Base-by-base conservation (phyloP, 2,888 invertebrate genomes). In the Globia sparganii region DNA sequence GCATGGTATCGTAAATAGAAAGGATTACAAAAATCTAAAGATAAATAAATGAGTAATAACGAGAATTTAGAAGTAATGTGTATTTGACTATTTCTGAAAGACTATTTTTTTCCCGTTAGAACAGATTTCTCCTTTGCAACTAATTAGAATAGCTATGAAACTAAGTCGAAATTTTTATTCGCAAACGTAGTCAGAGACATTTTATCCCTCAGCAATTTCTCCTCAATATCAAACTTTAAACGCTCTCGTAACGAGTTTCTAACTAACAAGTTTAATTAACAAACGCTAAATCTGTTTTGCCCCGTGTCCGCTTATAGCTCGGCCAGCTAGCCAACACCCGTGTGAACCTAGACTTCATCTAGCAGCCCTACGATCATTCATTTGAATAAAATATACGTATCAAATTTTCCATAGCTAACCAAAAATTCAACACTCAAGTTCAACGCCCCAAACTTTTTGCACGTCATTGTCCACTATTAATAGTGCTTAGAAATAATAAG, bases 181-280 rank as follows among this genome's bases (percentile, higher is more conserved):
- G 46, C 69, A 74, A 53, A 69, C 61, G n/a, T 56, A 80, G 70
- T 83, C 73, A 61, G 72, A 81, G 56, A 72, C 31, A 75, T 78
- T 81, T 81, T 75, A 77, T 74, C 61, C 68, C 53, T 66, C 15
- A 77, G 80, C 40, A 71, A 77, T 80, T 83, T 81, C 83, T 78
- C 61, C 67, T 81, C 70, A 56, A 79, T 88, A 89, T 74, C 68
- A 77, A 82, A 83, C 66, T 81, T 81, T 74, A 77, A 88, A 75
- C 77, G 72, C 53, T 86, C 65, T 82, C 69, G 73, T 85, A 83
- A 85, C 86, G 75, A 82, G 86, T 86, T 87, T 88, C 68, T 40
- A 80, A 88, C 80, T 80, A 78, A 79, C 81, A 80, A 83, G 78
- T 84, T 89, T 83, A 89, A 89, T 89, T 86, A 86, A 86, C 80